Conservation (phyloP, 2,113 vertebrate species). For the Murina feae region DNA sequence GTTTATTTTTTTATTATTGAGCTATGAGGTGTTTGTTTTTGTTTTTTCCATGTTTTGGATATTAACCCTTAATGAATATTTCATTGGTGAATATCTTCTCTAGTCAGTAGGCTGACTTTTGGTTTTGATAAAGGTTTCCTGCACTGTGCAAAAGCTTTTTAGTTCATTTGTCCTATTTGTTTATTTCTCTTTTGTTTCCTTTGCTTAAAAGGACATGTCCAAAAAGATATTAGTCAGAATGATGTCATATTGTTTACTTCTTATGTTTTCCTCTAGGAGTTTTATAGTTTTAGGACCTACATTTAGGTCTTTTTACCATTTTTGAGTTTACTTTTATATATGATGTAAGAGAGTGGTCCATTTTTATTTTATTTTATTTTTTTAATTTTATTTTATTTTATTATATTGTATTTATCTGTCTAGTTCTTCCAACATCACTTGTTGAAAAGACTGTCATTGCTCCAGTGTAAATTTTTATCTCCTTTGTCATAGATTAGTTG, state of each 20-base stretch:
- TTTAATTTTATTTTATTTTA: not conserved
- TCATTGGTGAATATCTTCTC: not conserved
- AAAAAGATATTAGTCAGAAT: not conserved
- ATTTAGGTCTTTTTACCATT: not conserved
- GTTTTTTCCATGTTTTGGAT: not conserved
- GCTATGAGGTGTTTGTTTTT: not conserved
- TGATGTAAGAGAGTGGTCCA: not conserved
- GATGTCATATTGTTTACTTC: not conserved
- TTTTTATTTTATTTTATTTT: not conserved
- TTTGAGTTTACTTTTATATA: not conserved
- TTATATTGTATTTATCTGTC: not conserved
- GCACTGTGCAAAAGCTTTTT: not conserved
- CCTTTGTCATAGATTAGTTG: not conserved
- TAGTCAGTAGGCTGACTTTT: not conserved
- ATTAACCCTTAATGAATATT: not conserved
- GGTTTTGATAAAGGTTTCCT: not conserved
- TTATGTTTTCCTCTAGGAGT: not conserved
- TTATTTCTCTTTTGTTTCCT: not conserved
- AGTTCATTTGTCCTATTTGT: not conserved
- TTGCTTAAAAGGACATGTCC: not conserved
- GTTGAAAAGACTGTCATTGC: not conserved
- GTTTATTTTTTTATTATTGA: not conserved
- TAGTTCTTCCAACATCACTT: not conserved
- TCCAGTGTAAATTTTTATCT: not conserved
- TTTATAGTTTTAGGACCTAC: not conserved